Conservation (phyloP, 1,140 invertebrate species). For the Myzus persicae region DNA sequence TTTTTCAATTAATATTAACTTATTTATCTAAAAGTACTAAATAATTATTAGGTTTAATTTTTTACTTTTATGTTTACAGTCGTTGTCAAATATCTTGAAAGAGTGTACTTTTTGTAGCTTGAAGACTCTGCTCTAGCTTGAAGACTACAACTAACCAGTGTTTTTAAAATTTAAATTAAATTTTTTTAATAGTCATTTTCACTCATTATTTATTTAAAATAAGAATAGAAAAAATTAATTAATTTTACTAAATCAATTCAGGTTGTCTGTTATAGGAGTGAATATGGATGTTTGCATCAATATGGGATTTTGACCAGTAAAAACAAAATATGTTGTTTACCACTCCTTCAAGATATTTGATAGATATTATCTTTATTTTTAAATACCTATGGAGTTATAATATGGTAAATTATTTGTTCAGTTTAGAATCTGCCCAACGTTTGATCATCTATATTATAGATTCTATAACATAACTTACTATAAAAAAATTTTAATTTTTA, state of each 20-base stretch:
- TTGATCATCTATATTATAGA: neutral
- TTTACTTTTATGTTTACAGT: constrained; percentile 52
- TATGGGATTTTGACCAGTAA: constrained; percentile 20
- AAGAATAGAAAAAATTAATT: neutral
- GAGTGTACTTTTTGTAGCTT: constrained; percentile 23
- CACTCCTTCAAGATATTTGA: constrained; percentile 49
- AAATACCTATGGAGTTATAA: neutral
- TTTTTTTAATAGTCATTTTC: neutral
- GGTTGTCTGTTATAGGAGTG: constrained; percentile 46
- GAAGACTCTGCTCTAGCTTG: constrained; percentile 15
- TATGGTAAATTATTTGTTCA: constrained; percentile 20
- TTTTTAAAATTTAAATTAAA: constrained; percentile 32
- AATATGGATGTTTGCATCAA: constrained; percentile 36
- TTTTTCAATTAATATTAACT: neutral
- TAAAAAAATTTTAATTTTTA: neutral
- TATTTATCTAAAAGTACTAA: neutral
- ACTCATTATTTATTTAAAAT: neutral
- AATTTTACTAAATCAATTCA: constrained; percentile 17
- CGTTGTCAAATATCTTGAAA: constrained; percentile 49
- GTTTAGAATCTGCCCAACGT: neutral
- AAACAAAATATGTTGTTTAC: constrained; percentile 32
- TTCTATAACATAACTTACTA: neutral
- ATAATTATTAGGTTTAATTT: constrained; percentile 23
- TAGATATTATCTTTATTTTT: constrained; percentile 25
- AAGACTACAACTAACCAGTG: constrained; percentile 19